phyloP scores from a whole-genome alignment of 2,888 invertebrate genomes.

The Volucella zonaria region DNA sequence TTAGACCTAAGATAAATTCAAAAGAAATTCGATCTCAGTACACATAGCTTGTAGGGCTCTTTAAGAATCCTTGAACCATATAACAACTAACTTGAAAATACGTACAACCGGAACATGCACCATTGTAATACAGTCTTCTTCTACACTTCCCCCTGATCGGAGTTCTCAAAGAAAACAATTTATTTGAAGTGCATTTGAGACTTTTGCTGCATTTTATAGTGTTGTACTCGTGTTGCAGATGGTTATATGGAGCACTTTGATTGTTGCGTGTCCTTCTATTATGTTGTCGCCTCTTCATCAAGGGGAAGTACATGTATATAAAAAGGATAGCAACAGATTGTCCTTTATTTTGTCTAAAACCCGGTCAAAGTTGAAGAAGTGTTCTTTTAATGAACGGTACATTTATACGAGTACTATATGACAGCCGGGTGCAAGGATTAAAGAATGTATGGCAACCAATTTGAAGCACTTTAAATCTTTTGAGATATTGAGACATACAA shows the following conservation, averaged over 20 bases:
- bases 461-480: too few species aligned
- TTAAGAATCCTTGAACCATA: conserved; percentile 4
- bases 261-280: conserved; percentile 36
- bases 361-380: conserved; percentile 41
- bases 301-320: too few species aligned
- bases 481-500: too few species aligned
- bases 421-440: not conserved
- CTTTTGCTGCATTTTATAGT: conserved; percentile 4
- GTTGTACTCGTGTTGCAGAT: conserved; percentile 2
- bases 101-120: conserved; percentile 40
- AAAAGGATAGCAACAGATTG: conserved; percentile 51
- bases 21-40: conserved; percentile 39
- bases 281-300: conserved; percentile 4
- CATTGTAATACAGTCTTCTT: conserved; percentile 14
- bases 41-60: conserved; percentile 8
- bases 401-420: not conserved
- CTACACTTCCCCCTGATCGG: not conserved
- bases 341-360: conserved; percentile 30
- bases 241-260: conserved; percentile 8
- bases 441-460: too few species aligned
- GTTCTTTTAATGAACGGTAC: conserved; percentile 22
- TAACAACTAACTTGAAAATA: not conserved
- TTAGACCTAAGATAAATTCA: conserved; percentile 13
- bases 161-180: conserved; percentile 63
- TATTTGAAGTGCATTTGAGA: conserved; percentile 59